These are phyloP conservation scores for Sialia sialis DNA, from an alignment of 2,113 vertebrate species.

Conservation along the genomic window DNA sequence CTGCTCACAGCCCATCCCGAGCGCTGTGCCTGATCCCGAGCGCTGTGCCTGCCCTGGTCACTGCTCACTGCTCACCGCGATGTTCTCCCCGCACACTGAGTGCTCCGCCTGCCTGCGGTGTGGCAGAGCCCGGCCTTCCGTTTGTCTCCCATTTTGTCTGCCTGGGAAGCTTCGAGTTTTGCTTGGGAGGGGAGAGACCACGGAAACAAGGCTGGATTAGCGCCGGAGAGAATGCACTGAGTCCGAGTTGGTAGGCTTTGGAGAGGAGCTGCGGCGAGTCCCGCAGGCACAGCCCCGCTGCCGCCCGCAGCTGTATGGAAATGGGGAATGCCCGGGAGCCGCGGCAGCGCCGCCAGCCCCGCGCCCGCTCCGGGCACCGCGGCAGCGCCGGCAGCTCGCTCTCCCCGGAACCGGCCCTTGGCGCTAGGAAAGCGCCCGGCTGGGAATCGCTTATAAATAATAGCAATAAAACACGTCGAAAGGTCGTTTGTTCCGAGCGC, in stretches of 20 bases:
- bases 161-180: neutral
- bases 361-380: neutral
- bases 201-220: neutral
- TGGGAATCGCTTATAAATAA: neutral
- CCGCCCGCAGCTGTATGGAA: neutral
- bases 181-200: neutral
- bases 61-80: neutral
- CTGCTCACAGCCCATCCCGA: no score
- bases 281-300: neutral
- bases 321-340: neutral
- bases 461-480: neutral
- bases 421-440: neutral
- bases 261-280: neutral
- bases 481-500: neutral
- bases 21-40: neutral
- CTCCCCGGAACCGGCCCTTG: neutral
- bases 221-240: neutral
- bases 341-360: neutral
- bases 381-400: neutral
- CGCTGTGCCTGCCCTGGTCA: neutral
- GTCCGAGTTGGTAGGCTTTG: neutral
- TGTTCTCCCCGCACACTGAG: fast-evolving
- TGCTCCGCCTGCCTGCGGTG: neutral
- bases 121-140: neutral
- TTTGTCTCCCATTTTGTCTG: neutral